Evolutionary conservation across 1,140 invertebrate species (phyloP).

Genomic region (Planococcus citri): DNA sequence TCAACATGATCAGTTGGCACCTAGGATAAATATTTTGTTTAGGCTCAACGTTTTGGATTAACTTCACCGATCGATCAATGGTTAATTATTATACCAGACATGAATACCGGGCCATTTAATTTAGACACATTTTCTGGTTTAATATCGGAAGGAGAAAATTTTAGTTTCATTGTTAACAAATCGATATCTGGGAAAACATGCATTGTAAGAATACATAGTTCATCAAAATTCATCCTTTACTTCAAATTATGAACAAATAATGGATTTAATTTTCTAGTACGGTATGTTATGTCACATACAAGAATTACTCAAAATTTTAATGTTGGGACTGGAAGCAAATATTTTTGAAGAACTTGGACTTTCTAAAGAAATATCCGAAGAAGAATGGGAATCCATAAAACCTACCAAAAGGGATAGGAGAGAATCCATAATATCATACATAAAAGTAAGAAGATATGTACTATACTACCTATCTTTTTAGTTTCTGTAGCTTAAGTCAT

Average conservation of each 20-base stretch:
- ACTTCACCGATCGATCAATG: conserved; percentile 58
- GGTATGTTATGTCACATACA: conserved; percentile 47
- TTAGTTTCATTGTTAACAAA: conserved; percentile 64
- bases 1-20: too few species aligned
- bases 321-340: conserved; percentile 48
- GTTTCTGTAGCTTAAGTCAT: background rate
- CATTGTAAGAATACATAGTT: conserved; percentile 39
- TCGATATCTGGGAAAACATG: conserved; percentile 40
- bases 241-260: too few species aligned
- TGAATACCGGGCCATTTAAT: conserved; percentile 36
- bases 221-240: background rate
- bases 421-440: conserved; percentile 43
- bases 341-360: conserved; percentile 51
- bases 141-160: conserved; percentile 62
- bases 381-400: conserved; percentile 65
- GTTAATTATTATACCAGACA: conserved; percentile 61
- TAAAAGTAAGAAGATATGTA: conserved; percentile 39
- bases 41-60: conserved; percentile 50
- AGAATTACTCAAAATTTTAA: conserved; percentile 47
- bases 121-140: conserved; percentile 41
- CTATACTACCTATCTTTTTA: background rate
- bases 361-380: conserved; percentile 57
- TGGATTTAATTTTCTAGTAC: conserved; percentile 34
- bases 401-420: conserved; percentile 51
- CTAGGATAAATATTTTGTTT: conserved; percentile 26